These are phyloP conservation scores for Lycocerus yunnanus DNA, from an alignment of 2,888 invertebrate genomes.

Conservation along the genomic window DNA sequence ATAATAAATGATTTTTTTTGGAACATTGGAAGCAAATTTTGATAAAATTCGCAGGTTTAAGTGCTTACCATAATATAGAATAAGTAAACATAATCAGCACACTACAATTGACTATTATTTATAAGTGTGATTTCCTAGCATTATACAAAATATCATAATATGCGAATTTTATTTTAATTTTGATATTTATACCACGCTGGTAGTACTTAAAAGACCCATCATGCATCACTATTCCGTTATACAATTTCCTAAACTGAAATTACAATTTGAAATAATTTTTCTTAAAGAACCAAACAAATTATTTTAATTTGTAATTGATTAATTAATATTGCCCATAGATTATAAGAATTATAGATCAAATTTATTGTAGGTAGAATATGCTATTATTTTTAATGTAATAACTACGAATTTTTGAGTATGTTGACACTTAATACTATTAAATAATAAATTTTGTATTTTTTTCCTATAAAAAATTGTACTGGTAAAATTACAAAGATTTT, in stretches of 20 bases:
- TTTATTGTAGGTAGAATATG: background rate
- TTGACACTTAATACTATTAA: background rate
- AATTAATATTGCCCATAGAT: background rate
- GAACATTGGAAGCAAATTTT: background rate
- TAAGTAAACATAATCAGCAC: background rate
- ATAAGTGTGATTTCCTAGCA: background rate
- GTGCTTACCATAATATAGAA: background rate
- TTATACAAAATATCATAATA: background rate
- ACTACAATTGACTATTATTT: background rate
- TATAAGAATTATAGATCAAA: background rate
- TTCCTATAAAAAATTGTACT: background rate
- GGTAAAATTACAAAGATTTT: background rate
- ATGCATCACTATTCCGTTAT: background rate
- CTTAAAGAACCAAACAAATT: background rate
- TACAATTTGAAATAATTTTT: background rate
- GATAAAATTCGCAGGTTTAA: background rate
- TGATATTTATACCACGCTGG: background rate
- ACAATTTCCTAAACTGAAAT: background rate
- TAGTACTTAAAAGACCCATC: too few relatives aligned
- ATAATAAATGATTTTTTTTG: background rate
- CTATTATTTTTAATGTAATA: background rate
- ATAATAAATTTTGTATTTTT: background rate
- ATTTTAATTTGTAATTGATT: background rate
- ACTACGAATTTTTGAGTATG: background rate
- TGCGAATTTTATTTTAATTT: background rate